These are phyloP conservation scores for Acomys russatus DNA, from an alignment of 2,797 vertebrate species.

Conservation along the genomic window DNA sequence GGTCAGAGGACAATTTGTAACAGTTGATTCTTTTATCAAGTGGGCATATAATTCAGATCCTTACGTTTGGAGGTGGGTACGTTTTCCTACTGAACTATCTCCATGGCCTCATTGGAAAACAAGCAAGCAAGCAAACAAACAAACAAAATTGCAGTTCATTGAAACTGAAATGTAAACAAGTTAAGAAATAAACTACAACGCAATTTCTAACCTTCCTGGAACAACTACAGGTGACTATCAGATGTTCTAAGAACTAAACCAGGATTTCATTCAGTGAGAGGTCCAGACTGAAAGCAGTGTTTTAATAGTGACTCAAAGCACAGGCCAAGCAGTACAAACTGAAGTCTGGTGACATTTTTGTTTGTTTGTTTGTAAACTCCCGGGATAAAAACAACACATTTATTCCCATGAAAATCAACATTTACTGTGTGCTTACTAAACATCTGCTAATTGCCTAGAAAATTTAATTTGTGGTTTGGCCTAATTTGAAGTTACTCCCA, in stretches of 20 bases:
- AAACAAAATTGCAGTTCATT: background rate
- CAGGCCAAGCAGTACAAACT: background rate
- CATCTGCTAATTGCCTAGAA: background rate
- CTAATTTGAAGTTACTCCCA: background rate
- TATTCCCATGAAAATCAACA: background rate
- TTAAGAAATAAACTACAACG: conserved; percentile 27
- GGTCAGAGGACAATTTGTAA: background rate
- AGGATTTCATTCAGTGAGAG: background rate
- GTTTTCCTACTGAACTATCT: background rate
- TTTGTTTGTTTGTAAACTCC: background rate
- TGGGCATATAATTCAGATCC: background rate
- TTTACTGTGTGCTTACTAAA: background rate
- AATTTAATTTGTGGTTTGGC: background rate
- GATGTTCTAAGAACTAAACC: background rate
- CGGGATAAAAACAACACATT: background rate
- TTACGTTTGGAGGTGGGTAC: background rate
- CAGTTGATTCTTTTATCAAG: background rate
- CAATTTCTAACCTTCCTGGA: conserved; percentile 30
- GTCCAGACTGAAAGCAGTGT: background rate
- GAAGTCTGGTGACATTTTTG: background rate
- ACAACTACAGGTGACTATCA: background rate
- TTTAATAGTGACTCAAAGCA: background rate
- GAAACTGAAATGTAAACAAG: conserved; percentile 58
- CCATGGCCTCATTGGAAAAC: background rate
- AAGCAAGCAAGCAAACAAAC: background rate